Percentiles rank a stretch among this genome's conserved stretches.
These are phyloP conservation scores for Apostichopus japonicus DNA, from an alignment of 35 echinoderm and acorn worm species.

Conservation along the genomic window DNA sequence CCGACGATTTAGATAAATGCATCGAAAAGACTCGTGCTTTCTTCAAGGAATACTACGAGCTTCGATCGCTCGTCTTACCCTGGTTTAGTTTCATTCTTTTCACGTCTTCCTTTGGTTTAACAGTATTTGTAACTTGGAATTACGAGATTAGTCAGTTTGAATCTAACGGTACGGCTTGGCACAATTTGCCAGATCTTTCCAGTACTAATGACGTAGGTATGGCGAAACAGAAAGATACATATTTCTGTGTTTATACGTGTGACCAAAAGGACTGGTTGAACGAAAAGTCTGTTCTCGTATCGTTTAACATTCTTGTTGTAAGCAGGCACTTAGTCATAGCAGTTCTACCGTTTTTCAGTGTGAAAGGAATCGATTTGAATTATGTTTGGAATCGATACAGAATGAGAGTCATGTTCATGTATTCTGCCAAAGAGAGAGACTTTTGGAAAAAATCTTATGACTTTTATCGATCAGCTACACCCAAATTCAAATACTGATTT, in stretches of 20 bases:
- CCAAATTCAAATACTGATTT: not conserved
- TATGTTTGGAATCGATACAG: not conserved
- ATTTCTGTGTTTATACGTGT: slow-evolving; percentile 22
- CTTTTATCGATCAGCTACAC: not conserved
- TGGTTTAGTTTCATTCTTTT: not conserved
- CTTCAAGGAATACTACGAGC: not conserved
- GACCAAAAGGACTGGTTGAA: not conserved
- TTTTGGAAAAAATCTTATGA: slow-evolving; percentile 10
- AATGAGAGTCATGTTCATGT: not conserved
- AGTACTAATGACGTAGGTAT: not conserved
- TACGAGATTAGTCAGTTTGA: not conserved
- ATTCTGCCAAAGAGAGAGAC: not conserved
- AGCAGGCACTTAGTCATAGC: not conserved
- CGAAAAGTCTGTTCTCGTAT: not conserved
- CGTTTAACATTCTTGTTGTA: not conserved
- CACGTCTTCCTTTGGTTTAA: slow-evolving; percentile 5
- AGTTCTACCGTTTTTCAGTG: not conserved
- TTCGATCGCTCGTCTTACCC: slow-evolving; percentile 15
- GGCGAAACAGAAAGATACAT: not conserved
- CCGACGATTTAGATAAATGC: not conserved
- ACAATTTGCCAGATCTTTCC: not conserved
- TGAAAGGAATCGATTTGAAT: slow-evolving; percentile 22
- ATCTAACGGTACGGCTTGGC: not conserved
- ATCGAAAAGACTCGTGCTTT: not conserved
- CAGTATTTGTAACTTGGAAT: slow-evolving; percentile 14